Conservation (phyloP, 92 coral and sea anemone genomes). For the Siderastrea radians region DNA sequence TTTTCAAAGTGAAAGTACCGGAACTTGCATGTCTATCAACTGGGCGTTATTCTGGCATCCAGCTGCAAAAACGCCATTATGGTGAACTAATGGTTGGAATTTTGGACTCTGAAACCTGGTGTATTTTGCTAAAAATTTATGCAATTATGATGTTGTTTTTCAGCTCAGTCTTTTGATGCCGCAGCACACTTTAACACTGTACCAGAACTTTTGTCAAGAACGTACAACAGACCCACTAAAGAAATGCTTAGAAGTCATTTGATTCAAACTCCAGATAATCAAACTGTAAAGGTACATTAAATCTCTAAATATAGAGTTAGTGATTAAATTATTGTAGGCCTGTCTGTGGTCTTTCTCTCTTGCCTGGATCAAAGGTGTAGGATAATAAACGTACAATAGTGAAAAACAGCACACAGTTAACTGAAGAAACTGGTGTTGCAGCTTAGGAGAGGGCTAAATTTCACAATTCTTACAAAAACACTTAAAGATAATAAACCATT, state of each 20-base stretch:
- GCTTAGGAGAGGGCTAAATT: too few species aligned
- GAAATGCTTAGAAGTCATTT: conserved; percentile 68
- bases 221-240: conserved; percentile 87
- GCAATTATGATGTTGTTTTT: conserved; percentile 12
- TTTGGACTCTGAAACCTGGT: neutral
- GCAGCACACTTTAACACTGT: conserved; percentile 83
- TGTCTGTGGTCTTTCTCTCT: neutral
- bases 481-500: too few species aligned
- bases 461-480: too few species aligned
- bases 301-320: too few species aligned
- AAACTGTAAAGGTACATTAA: conserved; percentile 69
- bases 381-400: neutral
- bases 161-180: conserved; percentile 84
- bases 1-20: too few species aligned
- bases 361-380: too few species aligned
- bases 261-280: conserved; percentile 41
- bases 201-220: conserved; percentile 83
- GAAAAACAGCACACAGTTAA: too few species aligned
- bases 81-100: neutral
- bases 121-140: neutral
- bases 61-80: neutral
- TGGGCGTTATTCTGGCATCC: too few species aligned
- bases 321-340: neutral
- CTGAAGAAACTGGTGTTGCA: too few species aligned
- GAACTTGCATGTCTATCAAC: too few species aligned